These are phyloP conservation scores for Cosmia pyralina DNA, from an alignment of 2,888 invertebrate genomes.

Conservation along the genomic window DNA sequence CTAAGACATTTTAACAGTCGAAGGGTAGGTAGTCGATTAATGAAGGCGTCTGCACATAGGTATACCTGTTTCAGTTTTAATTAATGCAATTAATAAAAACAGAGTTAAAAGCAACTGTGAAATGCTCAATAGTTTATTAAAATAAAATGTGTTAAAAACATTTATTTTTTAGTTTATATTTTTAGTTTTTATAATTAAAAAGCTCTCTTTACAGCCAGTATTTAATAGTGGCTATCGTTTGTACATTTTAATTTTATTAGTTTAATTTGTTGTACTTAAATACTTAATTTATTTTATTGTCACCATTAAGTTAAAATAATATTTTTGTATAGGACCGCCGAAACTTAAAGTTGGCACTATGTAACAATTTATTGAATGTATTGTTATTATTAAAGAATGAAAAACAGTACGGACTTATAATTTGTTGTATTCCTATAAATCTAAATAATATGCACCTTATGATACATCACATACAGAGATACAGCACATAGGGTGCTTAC, in stretches of 20 bases:
- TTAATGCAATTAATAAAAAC: conserved; percentile 13
- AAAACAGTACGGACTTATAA: conserved; percentile 19
- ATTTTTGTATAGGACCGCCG: conserved; percentile 16
- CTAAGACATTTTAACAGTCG: neutral
- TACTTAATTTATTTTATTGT: conserved; percentile 43
- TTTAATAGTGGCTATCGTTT: conserved; percentile 63
- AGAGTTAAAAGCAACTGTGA: conserved; percentile 19
- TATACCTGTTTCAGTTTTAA: neutral
- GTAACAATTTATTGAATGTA: conserved; percentile 42
- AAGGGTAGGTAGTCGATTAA: neutral
- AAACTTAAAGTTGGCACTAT: conserved; percentile 35
- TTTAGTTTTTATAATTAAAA: conserved; percentile 29
- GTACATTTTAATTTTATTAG: conserved; percentile 50
- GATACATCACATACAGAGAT: too few relatives aligned
- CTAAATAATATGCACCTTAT: neutral
- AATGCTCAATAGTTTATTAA: conserved; percentile 54
- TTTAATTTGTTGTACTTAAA: conserved; percentile 39
- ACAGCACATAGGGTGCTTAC: too few relatives aligned
- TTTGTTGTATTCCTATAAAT: neutral
- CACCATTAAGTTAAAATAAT: conserved; percentile 41
- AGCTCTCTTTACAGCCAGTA: conserved; percentile 76
- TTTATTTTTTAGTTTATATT: conserved; percentile 11
- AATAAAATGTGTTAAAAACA: conserved; percentile 13
- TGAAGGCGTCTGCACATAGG: neutral
- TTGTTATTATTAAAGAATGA: conserved; percentile 58